Base-by-base conservation (phyloP, 2,888 invertebrate genomes). In the Agonopterix alstromeriana region DNA sequence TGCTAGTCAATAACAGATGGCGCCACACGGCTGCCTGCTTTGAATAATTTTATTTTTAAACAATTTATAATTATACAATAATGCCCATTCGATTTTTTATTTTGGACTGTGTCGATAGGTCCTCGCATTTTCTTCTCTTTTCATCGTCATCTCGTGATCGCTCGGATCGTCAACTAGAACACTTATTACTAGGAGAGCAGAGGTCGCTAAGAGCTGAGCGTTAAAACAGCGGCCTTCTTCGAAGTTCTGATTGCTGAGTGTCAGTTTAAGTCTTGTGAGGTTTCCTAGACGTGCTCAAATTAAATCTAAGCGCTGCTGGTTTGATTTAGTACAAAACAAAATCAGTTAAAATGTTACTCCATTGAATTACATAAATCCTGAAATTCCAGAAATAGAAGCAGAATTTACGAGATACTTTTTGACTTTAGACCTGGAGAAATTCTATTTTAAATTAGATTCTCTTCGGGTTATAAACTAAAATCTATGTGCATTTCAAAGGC, bases 141-240 rank as follows among this genome's bases (percentile, higher is more conserved):
- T 63, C 59, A 58, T 57, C 65, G 62, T 73, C 75, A 75, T 81
- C 75, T 75, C 61, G 70, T 67, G 77, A 73, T 72, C 71, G 73
- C 73, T 77, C 63, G 78, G 80, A 84, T 80, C 87, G 84, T 88
- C 87, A 88, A 87, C 82, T 88, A 84, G 88, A 88, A 87, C 88
- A 87, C 77, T 69, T 57, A 54, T 65, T 82, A 87, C 86, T 57
- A 85, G 84, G 88, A 54, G 50, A 55, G 44, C 78, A 87, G 67
- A 73, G 58, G 42, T 53, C 38, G 40, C 35, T 47, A 61, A 61
- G 76, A 78, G 79, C 51, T 66, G 48, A 47, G 50, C 49, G 53
- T 47, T 60, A 54, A 55, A 61, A 49, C 51, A 50, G 48, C 53
- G 56, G 60, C 61, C 70, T 72, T 65, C 67, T 68, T 44, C 52